These are phyloP conservation scores for Porphyrio hochstetteri DNA, from an alignment of 2,113 vertebrate species.

Conservation along the genomic window DNA sequence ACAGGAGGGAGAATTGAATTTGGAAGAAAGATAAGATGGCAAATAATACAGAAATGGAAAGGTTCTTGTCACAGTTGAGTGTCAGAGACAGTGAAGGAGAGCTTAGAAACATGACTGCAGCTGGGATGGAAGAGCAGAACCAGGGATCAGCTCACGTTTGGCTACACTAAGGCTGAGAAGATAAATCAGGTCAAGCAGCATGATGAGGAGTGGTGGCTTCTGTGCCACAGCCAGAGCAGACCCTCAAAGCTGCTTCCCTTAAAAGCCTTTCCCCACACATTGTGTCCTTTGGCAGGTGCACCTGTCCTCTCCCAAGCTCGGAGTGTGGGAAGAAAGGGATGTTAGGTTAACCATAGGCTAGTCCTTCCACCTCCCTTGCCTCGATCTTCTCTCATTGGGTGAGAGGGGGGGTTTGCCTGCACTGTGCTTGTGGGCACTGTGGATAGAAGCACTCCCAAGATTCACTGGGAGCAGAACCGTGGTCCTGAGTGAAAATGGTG, in stretches of 20 bases:
- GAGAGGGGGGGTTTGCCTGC: not conserved
- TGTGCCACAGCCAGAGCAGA: not conserved
- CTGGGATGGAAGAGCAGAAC: not conserved
- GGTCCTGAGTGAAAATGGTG: not conserved
- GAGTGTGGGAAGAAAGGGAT: not conserved
- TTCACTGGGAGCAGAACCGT: not conserved
- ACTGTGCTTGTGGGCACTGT: not conserved
- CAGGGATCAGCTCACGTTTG: not conserved
- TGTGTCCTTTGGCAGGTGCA: not conserved
- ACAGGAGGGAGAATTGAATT: not conserved
- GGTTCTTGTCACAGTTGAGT: not conserved
- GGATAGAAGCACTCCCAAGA: too few species aligned
- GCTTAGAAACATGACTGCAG: not conserved
- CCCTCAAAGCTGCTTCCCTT: not conserved
- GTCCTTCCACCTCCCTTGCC: not conserved
- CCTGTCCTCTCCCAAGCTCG: not conserved
- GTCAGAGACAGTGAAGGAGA: not conserved
- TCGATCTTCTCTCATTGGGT: not conserved
- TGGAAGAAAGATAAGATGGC: not conserved
- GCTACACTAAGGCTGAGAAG: not conserved
- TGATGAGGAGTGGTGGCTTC: not conserved
- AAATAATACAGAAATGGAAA: not conserved
- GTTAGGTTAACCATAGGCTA: not conserved
- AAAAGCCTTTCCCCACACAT: not conserved
- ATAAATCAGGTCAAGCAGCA: not conserved